These are phyloP conservation scores for Pseudomyrmex concolor DNA, from an alignment of 1,140 invertebrate genomes.

Conservation along the genomic window DNA sequence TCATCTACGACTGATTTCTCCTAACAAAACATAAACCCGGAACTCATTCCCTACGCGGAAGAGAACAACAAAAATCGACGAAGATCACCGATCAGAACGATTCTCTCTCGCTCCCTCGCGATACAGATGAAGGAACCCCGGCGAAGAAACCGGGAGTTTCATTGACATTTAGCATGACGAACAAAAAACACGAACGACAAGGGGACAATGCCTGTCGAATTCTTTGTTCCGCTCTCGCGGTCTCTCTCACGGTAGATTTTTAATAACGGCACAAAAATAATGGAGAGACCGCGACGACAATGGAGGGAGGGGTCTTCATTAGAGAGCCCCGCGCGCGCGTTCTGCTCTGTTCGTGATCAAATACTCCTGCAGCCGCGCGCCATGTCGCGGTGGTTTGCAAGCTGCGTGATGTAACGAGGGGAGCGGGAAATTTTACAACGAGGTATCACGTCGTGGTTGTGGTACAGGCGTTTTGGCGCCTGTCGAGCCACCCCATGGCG, in stretches of 20 bases:
- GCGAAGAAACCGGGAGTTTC: constrained; percentile 65
- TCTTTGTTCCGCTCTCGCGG: constrained; percentile 73
- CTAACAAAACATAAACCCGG: constrained; percentile 47
- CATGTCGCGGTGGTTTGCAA: constrained; percentile 52
- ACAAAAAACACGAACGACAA: constrained; percentile 76
- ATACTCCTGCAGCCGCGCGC: constrained; percentile 70
- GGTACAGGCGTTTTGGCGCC: constrained; percentile 70
- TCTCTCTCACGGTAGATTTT: constrained; percentile 73
- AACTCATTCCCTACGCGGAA: constrained; percentile 8
- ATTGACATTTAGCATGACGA: constrained; percentile 78
- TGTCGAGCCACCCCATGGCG: constrained; percentile 25
- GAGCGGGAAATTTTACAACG: constrained; percentile 39
- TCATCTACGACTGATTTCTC: constrained; percentile 66
- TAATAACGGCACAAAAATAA: constrained; percentile 82
- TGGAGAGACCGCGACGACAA: constrained; percentile 75
- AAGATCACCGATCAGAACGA: constrained; percentile 52
- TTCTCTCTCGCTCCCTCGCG: not conserved
- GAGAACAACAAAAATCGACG: constrained; percentile 49
- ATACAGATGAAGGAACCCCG: constrained; percentile 13
- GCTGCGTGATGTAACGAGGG: constrained; percentile 5
- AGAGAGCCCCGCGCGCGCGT: constrained; percentile 60
- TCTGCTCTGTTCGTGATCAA: constrained; percentile 72
- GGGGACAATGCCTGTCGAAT: constrained; percentile 79
- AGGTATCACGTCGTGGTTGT: constrained; percentile 60
- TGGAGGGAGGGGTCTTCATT: constrained; percentile 75